Evolutionary conservation across 2,797 vertebrate species (phyloP), one percentile per base, ranked within the genome.

Genomic region (Knipowitschia caucasica): DNA sequence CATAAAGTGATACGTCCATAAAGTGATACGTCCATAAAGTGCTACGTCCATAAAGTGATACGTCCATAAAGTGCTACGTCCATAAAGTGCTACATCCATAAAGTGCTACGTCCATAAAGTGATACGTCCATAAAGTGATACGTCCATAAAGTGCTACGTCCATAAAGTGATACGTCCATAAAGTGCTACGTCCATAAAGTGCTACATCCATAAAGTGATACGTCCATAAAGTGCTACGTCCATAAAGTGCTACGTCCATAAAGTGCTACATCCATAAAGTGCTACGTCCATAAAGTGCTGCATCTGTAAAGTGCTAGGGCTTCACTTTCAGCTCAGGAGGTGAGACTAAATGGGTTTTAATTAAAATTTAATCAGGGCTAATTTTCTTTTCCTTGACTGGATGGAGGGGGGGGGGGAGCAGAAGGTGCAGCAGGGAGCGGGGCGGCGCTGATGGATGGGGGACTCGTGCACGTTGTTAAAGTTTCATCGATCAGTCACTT

Each of bases 311-410:
- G n/a, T n/a, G n/a, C n/a, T n/a, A n/a, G n/a, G n/a, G n/a, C n/a
- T n/a, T n/a, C n/a, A n/a, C n/a, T n/a, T n/a, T n/a, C n/a, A n/a
- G n/a, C n/a, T n/a, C n/a, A n/a, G 78, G 77, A n/a, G 39, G 39
- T n/a, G 6, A 24, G 23, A 43, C 73, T 79, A 87, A 89, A 89
- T 81, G 64, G 74, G 72, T 85, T 81, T 81, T 87, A 89, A 90
- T 90, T 89, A 86, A 82, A 90, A 85, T 89, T 89, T 87, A 90
- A 91, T 90, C 88, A 87, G 67, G 83, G 75, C 78, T 88, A 76
- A 85, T 88, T 88, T 85, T 65, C 61, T 65, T 56, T 75, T 84
- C 73, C 66, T 64, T 53, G 65, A 72, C 73, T 58, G 77, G 86
- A 85, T 88, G 62, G 56, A 59, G 61, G 71, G 63, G 59, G 63